Percentiles rank a stretch among this genome's conserved stretches.
Conservation (phyloP, 2,113 vertebrate genomes). For the Psilopogon haemacephalus region DNA sequence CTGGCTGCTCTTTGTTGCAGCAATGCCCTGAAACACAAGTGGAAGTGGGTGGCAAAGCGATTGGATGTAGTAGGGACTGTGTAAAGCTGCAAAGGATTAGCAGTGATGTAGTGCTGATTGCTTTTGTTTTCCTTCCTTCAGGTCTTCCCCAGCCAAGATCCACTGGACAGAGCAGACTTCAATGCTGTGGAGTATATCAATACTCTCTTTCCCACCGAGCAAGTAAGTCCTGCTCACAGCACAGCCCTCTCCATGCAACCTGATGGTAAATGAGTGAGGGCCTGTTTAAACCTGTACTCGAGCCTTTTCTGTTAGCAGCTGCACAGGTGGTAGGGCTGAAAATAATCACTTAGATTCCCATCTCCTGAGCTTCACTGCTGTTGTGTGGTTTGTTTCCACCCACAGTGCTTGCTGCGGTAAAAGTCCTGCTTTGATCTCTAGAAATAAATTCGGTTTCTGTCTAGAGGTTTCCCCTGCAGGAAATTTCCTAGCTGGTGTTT, state of each 20-base stretch:
- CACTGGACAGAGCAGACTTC: conserved; percentile 94
- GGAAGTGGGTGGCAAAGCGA: not conserved
- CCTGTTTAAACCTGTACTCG: not conserved
- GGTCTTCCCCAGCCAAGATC: conserved; percentile 98
- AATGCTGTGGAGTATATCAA: conserved; percentile 99
- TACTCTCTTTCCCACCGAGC: conserved; percentile 94
- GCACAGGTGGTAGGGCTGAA: not conserved
- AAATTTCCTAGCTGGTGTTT: not conserved
- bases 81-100: not conserved
- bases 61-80: not conserved
- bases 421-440: not conserved
- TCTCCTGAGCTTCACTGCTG: not conserved
- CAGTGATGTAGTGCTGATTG: not conserved
- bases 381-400: not conserved
- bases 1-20: not conserved
- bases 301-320: not conserved
- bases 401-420: not conserved
- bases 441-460: not conserved
- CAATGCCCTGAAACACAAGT: not conserved
- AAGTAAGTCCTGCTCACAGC: conserved; percentile 75
- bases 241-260: accelerated
- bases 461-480: not conserved
- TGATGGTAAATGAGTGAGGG: not conserved
- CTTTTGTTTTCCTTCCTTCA: conserved; percentile 43
- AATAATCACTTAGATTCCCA: not conserved